Conservation (phyloP, 1,140 invertebrate genomes). For the Oreohelix idahoensis region DNA sequence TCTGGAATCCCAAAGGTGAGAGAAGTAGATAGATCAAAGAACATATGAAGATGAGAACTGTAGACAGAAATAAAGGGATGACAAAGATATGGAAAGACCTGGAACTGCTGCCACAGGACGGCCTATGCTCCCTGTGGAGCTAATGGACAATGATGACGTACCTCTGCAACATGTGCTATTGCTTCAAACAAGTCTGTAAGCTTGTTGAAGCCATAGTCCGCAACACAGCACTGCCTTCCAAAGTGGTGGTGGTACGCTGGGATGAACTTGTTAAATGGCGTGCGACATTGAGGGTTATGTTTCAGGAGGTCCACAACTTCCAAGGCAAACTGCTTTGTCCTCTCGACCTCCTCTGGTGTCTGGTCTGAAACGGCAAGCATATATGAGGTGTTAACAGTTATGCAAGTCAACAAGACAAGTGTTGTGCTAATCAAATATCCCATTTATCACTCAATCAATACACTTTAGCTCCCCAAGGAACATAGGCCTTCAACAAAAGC, state of each 20-base stretch:
- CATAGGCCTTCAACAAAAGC: too few species aligned
- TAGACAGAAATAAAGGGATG: too few species aligned
- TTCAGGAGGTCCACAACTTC: constrained; percentile 89
- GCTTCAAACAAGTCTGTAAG: constrained; percentile 91
- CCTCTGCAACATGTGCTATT: constrained; percentile 88
- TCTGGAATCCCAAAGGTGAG: too few species aligned
- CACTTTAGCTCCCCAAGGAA: too few species aligned
- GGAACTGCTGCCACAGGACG: too few species aligned
- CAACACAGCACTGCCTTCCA: constrained; percentile 92
- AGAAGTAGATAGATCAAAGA: too few species aligned
- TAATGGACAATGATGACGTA: constrained; percentile 73
- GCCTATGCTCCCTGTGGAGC: too few species aligned
- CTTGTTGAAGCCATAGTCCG: constrained; percentile 95
- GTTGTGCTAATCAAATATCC: too few species aligned
- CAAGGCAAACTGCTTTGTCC: constrained; percentile 82
- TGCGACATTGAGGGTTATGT: constrained; percentile 87
- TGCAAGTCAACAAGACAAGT: too few species aligned
- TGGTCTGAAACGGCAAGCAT: constrained; percentile 50
- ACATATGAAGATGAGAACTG: too few species aligned
- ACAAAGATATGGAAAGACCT: too few species aligned
- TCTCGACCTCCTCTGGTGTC: constrained; percentile 81
- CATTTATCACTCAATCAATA: too few species aligned
- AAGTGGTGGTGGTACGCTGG: constrained; percentile 97
- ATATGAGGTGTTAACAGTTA: neutral
- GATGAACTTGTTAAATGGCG: constrained; percentile 93